A percentile compares a stretch with the other conserved stretches of the same genome.
These are phyloP conservation scores for Sciurus carolinensis DNA, from an alignment of 2,797 vertebrate species.

Conservation along the genomic window DNA sequence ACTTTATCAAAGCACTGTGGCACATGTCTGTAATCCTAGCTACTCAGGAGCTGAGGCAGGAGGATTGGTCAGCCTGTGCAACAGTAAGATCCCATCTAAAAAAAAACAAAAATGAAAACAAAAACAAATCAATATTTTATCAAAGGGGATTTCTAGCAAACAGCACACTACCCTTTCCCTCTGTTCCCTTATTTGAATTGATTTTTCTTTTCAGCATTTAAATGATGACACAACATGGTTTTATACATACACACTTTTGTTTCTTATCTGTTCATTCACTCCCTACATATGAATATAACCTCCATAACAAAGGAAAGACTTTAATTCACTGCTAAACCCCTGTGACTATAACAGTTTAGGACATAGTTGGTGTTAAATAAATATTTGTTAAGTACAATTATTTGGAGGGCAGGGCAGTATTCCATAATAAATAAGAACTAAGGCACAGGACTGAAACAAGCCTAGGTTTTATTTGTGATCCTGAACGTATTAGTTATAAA, in stretches of 20 bases:
- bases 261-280: background rate
- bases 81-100: no score
- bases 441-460: background rate
- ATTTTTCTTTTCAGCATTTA: constrained; percentile 48
- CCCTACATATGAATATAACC: background rate
- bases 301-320: background rate
- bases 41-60: no score
- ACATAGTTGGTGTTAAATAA: background rate
- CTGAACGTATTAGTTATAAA: background rate
- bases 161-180: background rate
- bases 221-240: background rate
- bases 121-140: background rate
- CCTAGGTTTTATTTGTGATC: constrained; percentile 39
- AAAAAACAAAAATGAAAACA: background rate
- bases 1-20: no score
- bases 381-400: constrained; percentile 15
- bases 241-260: background rate
- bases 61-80: no score
- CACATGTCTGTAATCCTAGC: no score
- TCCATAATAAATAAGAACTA: constrained; percentile 29
- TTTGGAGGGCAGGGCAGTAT: background rate
- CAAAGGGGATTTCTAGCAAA: background rate
- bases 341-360: background rate
- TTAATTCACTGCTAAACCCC: background rate
- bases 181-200: constrained; percentile 4